phyloP scores from a whole-genome alignment of 1,140 invertebrate genomes.

The Pogonomyrmex barbatus region DNA sequence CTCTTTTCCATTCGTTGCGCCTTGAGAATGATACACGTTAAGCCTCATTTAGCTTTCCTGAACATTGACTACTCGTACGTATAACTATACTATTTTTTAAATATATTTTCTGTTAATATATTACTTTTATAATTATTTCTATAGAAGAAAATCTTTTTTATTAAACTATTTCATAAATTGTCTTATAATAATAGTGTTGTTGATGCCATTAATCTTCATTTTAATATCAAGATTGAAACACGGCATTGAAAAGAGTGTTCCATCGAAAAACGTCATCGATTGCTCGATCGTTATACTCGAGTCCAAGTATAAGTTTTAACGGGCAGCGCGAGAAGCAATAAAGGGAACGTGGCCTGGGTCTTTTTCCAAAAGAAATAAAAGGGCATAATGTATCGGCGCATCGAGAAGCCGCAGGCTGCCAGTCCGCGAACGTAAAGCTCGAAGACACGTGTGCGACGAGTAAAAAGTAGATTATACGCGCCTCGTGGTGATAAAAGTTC shows the following conservation, averaged over 20 bases:
- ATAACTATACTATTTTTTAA: neutral
- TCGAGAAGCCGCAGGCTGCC: conserved; percentile 60
- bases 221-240: neutral
- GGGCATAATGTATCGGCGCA: conserved; percentile 70
- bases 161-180: neutral
- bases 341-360: conserved; percentile 31
- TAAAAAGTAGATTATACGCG: conserved; percentile 69
- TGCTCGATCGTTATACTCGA: neutral
- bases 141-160: neutral
- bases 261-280: conserved; percentile 15
- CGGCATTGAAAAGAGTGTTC: neutral
- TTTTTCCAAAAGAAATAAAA: conserved; percentile 67
- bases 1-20: conserved; percentile 13
- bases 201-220: neutral
- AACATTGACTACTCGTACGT: neutral
- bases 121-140: neutral
- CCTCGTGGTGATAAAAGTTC: conserved; percentile 75
- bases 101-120: neutral
- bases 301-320: conserved; percentile 72
- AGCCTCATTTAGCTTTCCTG: neutral
- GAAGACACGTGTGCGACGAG: conserved; percentile 66
- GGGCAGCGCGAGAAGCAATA: conserved; percentile 60
- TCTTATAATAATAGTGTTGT: neutral
- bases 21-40: conserved; percentile 6
- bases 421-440: conserved; percentile 70